These are phyloP conservation scores for Papilio machaon DNA, from an alignment of 1,140 invertebrate species.

Conservation along the genomic window DNA sequence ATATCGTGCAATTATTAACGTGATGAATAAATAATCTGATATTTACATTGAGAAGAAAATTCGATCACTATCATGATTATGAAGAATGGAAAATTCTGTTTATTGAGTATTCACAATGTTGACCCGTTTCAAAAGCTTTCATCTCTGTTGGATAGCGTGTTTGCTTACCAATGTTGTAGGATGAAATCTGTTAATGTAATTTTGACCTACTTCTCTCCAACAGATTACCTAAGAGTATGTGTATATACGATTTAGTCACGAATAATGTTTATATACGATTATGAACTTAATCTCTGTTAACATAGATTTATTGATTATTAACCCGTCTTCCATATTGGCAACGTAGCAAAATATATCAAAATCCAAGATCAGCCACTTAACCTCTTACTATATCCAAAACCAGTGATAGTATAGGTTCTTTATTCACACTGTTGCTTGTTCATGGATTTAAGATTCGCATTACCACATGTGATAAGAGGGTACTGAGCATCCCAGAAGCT, in stretches of 20 bases:
- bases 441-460: neutral
- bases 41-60: too few relatives aligned
- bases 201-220: neutral
- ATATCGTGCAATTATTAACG: neutral
- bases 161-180: neutral
- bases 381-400: neutral
- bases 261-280: neutral
- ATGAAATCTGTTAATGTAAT: constrained; percentile 10
- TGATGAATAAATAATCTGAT: too few relatives aligned
- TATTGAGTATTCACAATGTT: neutral
- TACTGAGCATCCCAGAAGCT: neutral
- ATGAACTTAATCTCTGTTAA: neutral
- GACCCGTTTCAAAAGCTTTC: neutral
- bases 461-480: neutral
- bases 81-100: neutral
- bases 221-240: neutral
- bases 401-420: neutral
- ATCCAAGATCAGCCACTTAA: neutral
- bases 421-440: neutral
- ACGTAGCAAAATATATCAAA: neutral
- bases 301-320: neutral
- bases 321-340: neutral
- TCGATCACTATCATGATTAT: neutral
- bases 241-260: too few relatives aligned
- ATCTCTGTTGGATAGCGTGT: neutral